Conservation (phyloP, 2,888 invertebrate species). For the Callosobruchus maculatus region DNA sequence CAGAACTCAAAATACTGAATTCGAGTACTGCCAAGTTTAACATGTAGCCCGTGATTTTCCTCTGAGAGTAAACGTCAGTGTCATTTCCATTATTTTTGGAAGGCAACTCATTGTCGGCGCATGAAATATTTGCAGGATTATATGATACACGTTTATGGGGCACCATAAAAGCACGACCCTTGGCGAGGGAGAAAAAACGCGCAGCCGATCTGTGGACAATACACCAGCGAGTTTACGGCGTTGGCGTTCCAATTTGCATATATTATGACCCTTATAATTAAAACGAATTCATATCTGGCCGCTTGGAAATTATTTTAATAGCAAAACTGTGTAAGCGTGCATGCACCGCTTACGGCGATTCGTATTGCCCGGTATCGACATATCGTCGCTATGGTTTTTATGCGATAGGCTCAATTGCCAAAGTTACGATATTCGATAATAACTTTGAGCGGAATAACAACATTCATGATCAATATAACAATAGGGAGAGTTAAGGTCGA, state of each 20-base stretch:
- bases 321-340: neutral
- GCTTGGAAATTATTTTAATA: neutral
- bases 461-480: too few species aligned
- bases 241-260: slow-evolving; percentile 9
- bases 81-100: neutral
- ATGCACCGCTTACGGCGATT: neutral
- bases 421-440: neutral
- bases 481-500: too few species aligned
- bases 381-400: neutral
- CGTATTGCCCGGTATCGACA: neutral
- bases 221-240: neutral
- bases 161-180: neutral
- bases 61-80: too few species aligned
- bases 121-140: neutral
- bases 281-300: slow-evolving; percentile 10
- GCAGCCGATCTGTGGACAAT: neutral
- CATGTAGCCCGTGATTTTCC: too few species aligned
- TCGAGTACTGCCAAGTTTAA: too few species aligned
- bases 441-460: neutral
- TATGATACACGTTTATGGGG: neutral
- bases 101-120: neutral
- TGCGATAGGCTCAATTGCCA: neutral
- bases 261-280: slow-evolving; percentile 11
- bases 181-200: neutral
- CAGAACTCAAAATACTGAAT: too few species aligned